Evolutionary conservation across 2,113 vertebrate species (phyloP).

Genomic region (Tilapia sparmanii): DNA sequence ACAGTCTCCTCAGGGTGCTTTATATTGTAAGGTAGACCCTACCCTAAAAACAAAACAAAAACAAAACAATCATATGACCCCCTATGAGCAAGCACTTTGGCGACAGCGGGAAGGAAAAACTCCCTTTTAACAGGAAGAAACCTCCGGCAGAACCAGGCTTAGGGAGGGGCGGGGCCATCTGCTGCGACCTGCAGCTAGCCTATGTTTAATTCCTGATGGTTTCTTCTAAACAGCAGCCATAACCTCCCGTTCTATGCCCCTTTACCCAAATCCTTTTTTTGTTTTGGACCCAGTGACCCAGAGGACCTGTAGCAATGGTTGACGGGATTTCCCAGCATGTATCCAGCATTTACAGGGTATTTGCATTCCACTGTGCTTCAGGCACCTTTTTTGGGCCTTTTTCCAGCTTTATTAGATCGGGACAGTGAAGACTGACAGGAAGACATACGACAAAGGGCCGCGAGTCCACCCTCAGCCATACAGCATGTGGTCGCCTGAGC

Average conservation of each 20-base stretch:
- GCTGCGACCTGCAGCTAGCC: not conserved
- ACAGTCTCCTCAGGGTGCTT: not conserved
- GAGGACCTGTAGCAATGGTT: not conserved
- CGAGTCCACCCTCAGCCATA: not conserved
- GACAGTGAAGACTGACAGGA: not conserved
- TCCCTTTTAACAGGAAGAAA: not conserved
- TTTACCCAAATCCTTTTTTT: not conserved
- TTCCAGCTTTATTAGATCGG: not conserved
- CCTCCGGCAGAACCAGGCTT: accelerated
- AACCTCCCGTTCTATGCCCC: not conserved
- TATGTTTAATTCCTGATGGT: not conserved
- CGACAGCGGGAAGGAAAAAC: not conserved
- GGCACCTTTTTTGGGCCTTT: not conserved
- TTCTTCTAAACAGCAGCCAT: not conserved
- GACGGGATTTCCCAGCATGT: not conserved
- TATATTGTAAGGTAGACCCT: not conserved
- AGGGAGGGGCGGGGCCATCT: not conserved
- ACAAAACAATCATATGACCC: not conserved
- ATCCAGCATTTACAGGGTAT: not conserved
- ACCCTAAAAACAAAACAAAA: not conserved
- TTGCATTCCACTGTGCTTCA: not conserved
- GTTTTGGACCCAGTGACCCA: not conserved
- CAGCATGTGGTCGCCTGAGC: not conserved
- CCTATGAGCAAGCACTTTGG: not conserved
- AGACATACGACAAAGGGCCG: not conserved